A percentile compares a stretch with the other conserved stretches of the same genome.
Evolutionary conservation across 1,140 invertebrate genomes (phyloP).

Genomic region (Zaprionus camerounensis): DNA sequence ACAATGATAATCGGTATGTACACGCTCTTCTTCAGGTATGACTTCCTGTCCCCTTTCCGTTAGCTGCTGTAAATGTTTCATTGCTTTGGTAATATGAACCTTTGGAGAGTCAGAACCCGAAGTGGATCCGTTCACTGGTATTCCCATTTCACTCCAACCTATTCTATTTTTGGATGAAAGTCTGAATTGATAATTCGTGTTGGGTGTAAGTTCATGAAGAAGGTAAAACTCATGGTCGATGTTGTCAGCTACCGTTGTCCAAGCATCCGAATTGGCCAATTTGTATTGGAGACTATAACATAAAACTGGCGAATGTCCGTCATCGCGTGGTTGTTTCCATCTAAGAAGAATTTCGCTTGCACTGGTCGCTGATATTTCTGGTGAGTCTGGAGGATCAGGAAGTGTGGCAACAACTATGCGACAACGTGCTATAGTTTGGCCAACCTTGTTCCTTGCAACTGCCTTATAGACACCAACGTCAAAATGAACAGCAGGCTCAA

Average conservation of each 20-base stretch:
- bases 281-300: constrained; percentile 95
- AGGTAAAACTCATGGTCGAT: constrained; percentile 97
- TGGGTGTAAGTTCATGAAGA: constrained; percentile 90
- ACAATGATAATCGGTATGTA: constrained; percentile 89
- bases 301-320: constrained; percentile 92
- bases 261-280: constrained; percentile 90
- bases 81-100: constrained; percentile 90
- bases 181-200: constrained; percentile 94
- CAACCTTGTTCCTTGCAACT: constrained; percentile 94
- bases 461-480: constrained; percentile 98
- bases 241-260: constrained; percentile 94
- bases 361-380: constrained; percentile 92
- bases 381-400: constrained; percentile 94
- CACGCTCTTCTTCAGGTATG: constrained; percentile 87
- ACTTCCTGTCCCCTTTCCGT: constrained; percentile 92
- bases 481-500: constrained; percentile 90
- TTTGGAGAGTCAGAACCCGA: constrained; percentile 88
- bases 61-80: constrained; percentile 92
- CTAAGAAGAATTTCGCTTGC: constrained; percentile 94
- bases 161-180: constrained; percentile 95
- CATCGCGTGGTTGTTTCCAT: constrained; percentile 94
- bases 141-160: constrained; percentile 95
- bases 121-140: constrained; percentile 90
- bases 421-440: constrained; percentile 90
- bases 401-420: constrained; percentile 90